Conservation (phyloP, 2,888 invertebrate species). For the Ganaspis brasiliensis region DNA sequence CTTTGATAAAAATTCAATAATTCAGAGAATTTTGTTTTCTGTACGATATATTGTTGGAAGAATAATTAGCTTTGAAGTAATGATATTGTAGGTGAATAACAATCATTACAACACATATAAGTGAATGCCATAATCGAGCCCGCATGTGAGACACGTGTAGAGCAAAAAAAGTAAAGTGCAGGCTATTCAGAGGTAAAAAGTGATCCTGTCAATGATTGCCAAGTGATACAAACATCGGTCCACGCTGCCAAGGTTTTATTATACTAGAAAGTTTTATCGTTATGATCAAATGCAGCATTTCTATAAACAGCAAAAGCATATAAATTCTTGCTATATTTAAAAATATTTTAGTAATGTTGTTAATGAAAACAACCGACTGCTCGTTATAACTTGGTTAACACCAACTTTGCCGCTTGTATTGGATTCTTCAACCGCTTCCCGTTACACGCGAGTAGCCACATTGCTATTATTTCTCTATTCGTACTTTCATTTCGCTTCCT, state of each 20-base stretch:
- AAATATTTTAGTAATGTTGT: background rate
- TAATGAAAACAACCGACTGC: constrained; percentile 2
- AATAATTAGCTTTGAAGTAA: background rate
- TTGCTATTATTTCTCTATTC: constrained; percentile 32
- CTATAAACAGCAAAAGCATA: background rate
- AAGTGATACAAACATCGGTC: background rate
- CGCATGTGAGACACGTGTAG: constrained; percentile 21
- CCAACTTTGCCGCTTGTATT: constrained; percentile 9
- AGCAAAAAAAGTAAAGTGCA: constrained; percentile 7
- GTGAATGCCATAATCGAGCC: constrained; percentile 2
- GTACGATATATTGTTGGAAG: background rate
- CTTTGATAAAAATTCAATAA: too few relatives aligned
- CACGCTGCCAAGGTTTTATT: constrained; percentile 7
- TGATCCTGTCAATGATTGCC: constrained; percentile 15
- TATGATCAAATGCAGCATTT: background rate
- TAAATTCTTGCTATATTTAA: constrained; percentile 12
- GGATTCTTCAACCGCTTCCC: constrained; percentile 28
- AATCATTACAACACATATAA: constrained; percentile 4
- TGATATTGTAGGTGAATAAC: background rate
- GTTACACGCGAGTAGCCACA: constrained; percentile 31
- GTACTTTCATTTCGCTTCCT: constrained; percentile 29
- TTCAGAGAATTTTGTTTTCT: too few relatives aligned
- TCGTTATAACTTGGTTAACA: constrained; percentile 31
- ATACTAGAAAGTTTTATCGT: constrained; percentile 4
- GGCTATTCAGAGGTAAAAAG: background rate